Evolutionary conservation across 1,140 invertebrate species (phyloP), one percentile per base, ranked within the genome.

Genomic region (Diplogasteroides magnus): DNA sequence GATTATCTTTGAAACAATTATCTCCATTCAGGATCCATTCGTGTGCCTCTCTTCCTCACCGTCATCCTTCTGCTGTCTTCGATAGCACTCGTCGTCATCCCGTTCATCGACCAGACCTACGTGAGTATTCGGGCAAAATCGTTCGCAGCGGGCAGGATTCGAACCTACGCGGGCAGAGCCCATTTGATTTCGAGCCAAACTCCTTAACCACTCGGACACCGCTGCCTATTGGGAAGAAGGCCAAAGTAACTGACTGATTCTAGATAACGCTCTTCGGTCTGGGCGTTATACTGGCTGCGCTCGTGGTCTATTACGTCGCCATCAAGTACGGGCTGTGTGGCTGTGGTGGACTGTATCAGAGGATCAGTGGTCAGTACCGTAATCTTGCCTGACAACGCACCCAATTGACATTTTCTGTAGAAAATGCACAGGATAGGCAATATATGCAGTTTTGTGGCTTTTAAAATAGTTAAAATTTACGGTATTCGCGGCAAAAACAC

Each of bases 91-190:
- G 64, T 69, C n/a, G 64, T 70, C 25, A 48, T 71, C 13, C 72
- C 72, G 15, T 67, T 73, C 26, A 66, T 70, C 15, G 65, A 69
- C 55, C 56, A 65, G 31, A 31, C 59, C 27, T 61, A 27, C 48
- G 69, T 71, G 58, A 14, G 48, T 48, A 66, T 19, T 32, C 15
- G 64, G 13, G 37, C 15, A 32, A 66, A 66, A 66, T 32, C 14
- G 23, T 66, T 66, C 64, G 64, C 64, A 61, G 32, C 64, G 32
- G 37, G 67, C 60, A 68, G 67, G 67, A 68, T 68, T 68, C 67
- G 67, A 68, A 68, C 67, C 67, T 68, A 68, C 67, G 67, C 67
- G 67, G 67, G 67, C 67, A 68, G 67, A 68, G 67, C 67, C 67
- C 67, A 68, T 27, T 64, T 68, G 67, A 68, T 68, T 68, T 68